phyloP scores from a whole-genome alignment of 2,113 vertebrate genomes.

The Macrotis lagotis region DNA sequence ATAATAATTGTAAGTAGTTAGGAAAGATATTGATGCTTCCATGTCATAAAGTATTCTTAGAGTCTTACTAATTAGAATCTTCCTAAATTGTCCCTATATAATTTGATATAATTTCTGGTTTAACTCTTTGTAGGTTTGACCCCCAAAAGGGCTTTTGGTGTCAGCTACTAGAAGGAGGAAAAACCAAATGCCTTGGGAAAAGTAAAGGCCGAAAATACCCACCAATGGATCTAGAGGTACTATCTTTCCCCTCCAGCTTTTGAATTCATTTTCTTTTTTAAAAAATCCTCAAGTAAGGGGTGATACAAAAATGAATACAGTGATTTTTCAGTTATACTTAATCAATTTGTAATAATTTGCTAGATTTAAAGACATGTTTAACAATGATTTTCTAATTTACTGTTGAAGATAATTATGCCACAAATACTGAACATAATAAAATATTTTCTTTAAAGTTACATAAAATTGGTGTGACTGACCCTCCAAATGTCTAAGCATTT shows the following conservation, averaged over 20 bases:
- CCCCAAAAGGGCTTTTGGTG: slow-evolving; percentile 99
- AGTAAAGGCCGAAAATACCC: slow-evolving; percentile 97
- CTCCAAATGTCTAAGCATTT: background rate
- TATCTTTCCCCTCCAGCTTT: slow-evolving; percentile 11
- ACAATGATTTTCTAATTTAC: background rate
- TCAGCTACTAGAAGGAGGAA: slow-evolving; percentile 95
- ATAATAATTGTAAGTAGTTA: background rate
- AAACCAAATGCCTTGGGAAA: slow-evolving; percentile 97
- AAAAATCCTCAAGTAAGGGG: background rate
- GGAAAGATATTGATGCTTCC: background rate
- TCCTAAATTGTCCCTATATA: background rate
- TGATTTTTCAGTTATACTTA: background rate
- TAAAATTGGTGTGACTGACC: background rate
- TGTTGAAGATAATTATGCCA: background rate
- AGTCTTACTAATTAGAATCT: background rate
- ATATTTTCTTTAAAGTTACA: background rate
- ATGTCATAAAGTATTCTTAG: background rate
- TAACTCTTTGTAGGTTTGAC: slow-evolving; percentile 89
- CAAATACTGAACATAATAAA: background rate
- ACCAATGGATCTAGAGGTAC: slow-evolving; percentile 95
- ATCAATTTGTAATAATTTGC: background rate
- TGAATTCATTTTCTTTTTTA: background rate
- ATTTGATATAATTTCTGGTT: background rate
- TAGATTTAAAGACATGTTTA: background rate
- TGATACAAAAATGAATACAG: slow-evolving; percentile 12